Conservation (phyloP, 1,140 invertebrate genomes). For the Brachionus rotundiformis region DNA sequence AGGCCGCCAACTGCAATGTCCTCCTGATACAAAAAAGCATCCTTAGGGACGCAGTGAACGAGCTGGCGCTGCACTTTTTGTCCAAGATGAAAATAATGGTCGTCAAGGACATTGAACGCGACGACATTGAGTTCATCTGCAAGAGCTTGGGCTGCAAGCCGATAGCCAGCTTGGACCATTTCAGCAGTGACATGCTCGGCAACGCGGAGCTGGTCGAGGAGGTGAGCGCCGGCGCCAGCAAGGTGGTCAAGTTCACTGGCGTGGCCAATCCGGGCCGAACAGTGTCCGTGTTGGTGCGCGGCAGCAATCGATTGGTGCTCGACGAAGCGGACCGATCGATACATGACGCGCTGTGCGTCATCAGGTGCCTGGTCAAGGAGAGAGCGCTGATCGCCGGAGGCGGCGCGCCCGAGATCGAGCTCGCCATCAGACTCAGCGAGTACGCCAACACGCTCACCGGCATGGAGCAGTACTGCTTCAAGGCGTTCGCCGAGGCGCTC, state of each 20-base stretch:
- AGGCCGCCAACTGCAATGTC: slow-evolving; percentile 96
- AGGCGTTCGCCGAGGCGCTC: slow-evolving; percentile 93
- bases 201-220: slow-evolving; percentile 93
- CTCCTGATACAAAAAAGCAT: slow-evolving; percentile 98
- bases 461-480: slow-evolving; percentile 86
- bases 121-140: slow-evolving; percentile 95
- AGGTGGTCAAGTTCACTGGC: slow-evolving; percentile 91
- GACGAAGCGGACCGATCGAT: slow-evolving; percentile 91
- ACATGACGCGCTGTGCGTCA: slow-evolving; percentile 96
- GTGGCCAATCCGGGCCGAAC: slow-evolving; percentile 84
- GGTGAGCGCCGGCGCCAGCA: slow-evolving; percentile 80
- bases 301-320: slow-evolving; percentile 91
- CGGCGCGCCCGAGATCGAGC: slow-evolving; percentile 92
- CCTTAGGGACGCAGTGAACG: slow-evolving; percentile 90
- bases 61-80: slow-evolving; percentile 93
- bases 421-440: slow-evolving; percentile 80
- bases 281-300: slow-evolving; percentile 87
- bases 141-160: slow-evolving; percentile 89
- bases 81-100: slow-evolving; percentile 99
- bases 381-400: slow-evolving; percentile 86
- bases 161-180: slow-evolving; percentile 97
- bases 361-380: slow-evolving; percentile 92
- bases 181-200: slow-evolving; percentile 84
- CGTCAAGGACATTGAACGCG: slow-evolving; percentile 93
- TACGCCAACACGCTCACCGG: slow-evolving; percentile 81